Base-by-base conservation (phyloP, 2,888 invertebrate genomes). In the Trichogramma dendrolimi region DNA sequence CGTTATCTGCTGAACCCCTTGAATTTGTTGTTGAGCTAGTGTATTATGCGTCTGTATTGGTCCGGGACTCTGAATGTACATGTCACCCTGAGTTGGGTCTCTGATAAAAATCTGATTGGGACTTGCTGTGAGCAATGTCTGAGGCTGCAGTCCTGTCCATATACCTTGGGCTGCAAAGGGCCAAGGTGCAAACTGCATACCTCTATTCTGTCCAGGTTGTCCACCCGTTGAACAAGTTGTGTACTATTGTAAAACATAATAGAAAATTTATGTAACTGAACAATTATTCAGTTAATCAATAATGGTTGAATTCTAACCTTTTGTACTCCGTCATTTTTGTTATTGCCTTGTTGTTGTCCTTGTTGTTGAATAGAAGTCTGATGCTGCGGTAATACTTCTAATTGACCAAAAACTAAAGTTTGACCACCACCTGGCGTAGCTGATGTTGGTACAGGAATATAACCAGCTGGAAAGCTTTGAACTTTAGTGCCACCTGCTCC, bases 21-120 rank as follows among this genome's bases (percentile, higher is more conserved):
- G 79, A 43, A 78, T 74, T 66, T 79, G 78, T 66, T 79, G 77
- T 81, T 81, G 80, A 0, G 80, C 72, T 6, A 77, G 76, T 39
- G 87, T 86, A 80, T 87, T 87, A 69, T 86, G 87, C 69, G 87
- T 80, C 73, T 87, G 87, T 60, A 88, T 83, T 0, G 84, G 81
- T 66, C 86, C 86, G 10, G 92, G 91, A 68, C 88, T 89, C 71
- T 90, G 90, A 70, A 94, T 92, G 75, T 91, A 93, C 90, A 94
- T 91, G 74, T 92, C 92, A 2, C 88, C 86, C 74, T 91, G 92
- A 3, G 79, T 74, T 0, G 89, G 84, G 27, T 91, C 90, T 48
- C 93, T 81, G 68, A 94, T 92, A 77, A 90, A 89, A 71, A 93
- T 92, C 6, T 89, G 90, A 80, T 91, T 92, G 11, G 87, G 89